Base-by-base conservation (phyloP, 2,113 vertebrate species). In the Anthoscopus minutus region DNA sequence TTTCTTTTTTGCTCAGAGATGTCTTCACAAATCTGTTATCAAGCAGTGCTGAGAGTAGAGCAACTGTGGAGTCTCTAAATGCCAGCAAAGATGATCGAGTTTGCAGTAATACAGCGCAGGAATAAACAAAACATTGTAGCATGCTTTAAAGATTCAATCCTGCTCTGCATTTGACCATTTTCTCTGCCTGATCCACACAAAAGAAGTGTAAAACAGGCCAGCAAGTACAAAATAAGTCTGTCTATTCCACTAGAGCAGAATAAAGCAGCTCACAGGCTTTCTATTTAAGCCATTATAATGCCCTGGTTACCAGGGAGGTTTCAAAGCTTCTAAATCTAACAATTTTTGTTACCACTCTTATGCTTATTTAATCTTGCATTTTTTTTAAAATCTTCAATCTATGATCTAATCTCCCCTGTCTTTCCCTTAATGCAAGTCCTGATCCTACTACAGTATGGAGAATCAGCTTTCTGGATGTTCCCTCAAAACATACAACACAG, bases 1-100 rank as follows among this genome's bases (percentile, higher is more conserved):
- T 37, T 83, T 87, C 82, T 80, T 33, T 84, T 94, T 37, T 85
- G 45, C 38, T 62, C 8, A 72, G 73, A 93, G 27, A 44, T 6
- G 5, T 92, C 89, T 94, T 83, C 78, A 89, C 86, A 94, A 64
- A 91, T 94, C 71, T 88, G 33, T 85, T 89, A 91, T 86, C 81
- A 65, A 44, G 53, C 56, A 81, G 42, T 64, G 60, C 72, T 90
- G 90, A 94, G 81, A 88, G 48, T 31, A 62, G 28, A 91, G 54
- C 60, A 92, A 60, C 50, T 48, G 44, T 37, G 51, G 38, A 91
- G 37, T 57, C 30, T 74, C 67, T 57, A 56, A 76, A 82, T 73
- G 66, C 58, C 79, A 77, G 47, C 38, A 80, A 54, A 92, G 54
- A 86, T 38, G 67, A 86, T 56, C 0, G 4, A 50, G 37, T 86